phyloP scores from a whole-genome alignment of 2,888 invertebrate species.

The Amblyteles armatorius region DNA sequence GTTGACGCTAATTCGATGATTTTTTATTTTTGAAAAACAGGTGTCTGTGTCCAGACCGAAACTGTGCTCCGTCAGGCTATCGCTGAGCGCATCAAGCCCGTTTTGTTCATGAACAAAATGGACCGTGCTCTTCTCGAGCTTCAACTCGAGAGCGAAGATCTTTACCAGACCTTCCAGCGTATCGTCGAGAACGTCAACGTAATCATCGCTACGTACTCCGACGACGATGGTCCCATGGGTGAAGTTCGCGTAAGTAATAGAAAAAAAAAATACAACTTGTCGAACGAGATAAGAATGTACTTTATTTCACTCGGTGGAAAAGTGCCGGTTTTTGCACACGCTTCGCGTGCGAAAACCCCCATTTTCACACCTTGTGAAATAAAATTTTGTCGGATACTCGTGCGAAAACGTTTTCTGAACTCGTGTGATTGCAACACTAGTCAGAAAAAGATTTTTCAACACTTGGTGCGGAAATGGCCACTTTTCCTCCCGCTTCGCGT shows the following conservation, averaged over 20 bases:
- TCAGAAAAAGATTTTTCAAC: no score
- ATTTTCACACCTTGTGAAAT: no score
- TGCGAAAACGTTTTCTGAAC: no score
- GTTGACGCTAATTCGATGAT: neutral
- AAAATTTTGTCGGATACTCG: no score
- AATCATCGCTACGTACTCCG: conserved; percentile 99
- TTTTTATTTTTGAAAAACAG: conserved; percentile 84
- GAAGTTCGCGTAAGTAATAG: conserved; percentile 93
- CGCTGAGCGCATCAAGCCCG: conserved; percentile 99
- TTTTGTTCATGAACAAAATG: conserved; percentile 99
- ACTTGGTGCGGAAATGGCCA: no score
- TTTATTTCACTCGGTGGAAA: neutral
- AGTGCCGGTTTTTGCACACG: no score
- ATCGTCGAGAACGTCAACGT: conserved; percentile 99
- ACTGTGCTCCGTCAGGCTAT: conserved; percentile 99
- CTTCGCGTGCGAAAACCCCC: no score
- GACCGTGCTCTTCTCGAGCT: conserved; percentile 99
- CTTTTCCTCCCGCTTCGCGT: no score
- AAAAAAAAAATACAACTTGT: conserved; percentile 1
- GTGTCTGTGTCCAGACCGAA: conserved; percentile 99
- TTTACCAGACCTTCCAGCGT: conserved; percentile 99
- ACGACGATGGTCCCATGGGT: conserved; percentile 99
- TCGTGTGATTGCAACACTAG: no score
- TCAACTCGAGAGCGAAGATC: conserved; percentile 97
- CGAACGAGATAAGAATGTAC: conserved; percentile 30